A percentile compares a stretch with the other conserved stretches of the same genome.
phyloP scores from a whole-genome alignment of 2,797 vertebrate genomes.

The Sebastes miniatus region DNA sequence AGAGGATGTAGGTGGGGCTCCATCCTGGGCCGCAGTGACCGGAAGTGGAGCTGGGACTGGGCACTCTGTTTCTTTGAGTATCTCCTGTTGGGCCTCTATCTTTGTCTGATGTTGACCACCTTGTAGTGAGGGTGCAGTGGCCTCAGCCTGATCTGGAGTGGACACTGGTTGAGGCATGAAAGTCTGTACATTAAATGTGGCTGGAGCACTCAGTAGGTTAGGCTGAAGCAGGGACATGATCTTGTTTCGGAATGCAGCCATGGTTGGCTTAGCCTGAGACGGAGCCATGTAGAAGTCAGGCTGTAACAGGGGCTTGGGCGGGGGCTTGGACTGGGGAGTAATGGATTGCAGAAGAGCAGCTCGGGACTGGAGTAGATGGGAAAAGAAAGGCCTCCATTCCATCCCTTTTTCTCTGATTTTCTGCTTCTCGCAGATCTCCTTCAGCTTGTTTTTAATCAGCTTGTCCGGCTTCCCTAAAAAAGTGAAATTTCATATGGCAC shows the following conservation, averaged over 20 bases:
- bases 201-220: neutral
- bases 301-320: neutral
- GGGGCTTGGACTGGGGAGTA: accelerated
- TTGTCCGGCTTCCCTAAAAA: slow-evolving; percentile 59
- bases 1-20: neutral
- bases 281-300: accelerated
- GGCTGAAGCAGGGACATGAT: neutral
- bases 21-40: neutral
- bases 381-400: slow-evolving; percentile 37
- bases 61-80: neutral
- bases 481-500: neutral
- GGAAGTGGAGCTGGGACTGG: neutral
- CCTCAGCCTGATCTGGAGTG: neutral
- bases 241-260: neutral
- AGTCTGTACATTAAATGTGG: neutral
- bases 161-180: neutral
- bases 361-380: slow-evolving; percentile 53
- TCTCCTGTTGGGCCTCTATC: neutral
- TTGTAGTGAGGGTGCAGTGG: neutral
- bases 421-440: slow-evolving; percentile 48
- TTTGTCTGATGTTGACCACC: neutral
- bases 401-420: slow-evolving; percentile 22
- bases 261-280: neutral
- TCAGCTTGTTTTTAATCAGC: slow-evolving; percentile 44
- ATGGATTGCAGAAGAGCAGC: slow-evolving; percentile 28